Base-by-base conservation (phyloP, 2,113 vertebrate genomes). In the Hemibates koningsi region DNA sequence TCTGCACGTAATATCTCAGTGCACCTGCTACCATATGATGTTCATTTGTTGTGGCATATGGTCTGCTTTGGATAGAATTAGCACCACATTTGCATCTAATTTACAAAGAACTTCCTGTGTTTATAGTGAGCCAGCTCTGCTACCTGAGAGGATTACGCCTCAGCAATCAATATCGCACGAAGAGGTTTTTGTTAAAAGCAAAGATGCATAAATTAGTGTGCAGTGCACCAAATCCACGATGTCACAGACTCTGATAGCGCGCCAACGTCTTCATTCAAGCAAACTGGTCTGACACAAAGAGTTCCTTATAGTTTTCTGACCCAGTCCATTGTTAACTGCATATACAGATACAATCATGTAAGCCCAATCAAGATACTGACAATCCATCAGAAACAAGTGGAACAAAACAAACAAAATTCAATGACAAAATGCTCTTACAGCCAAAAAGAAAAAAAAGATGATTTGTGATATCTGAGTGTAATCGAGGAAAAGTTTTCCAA, bases 41-140 rank as follows among this genome's bases (percentile, higher is more conserved):
- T 2, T 84, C 36, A 84, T 84, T 84, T 84, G 71, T 83, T 29
- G 9, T 27, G 81, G 71, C 86, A 88, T 83, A 83, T 88, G 86
- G 71, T 80, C 11, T 24, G 81, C 38, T 88, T 80, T 56, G 48
- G 45, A 56, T 83, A 14, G 71, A 83, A 80, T 88, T 45, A 68
- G 45, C 48, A 54, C 71, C 52, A 56, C 59, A 87, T 83, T 83
- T 87, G 68, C 68, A 79, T 88, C 54, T 80, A 54, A 80, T 88
- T 80, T 68, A 56, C 59, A 57, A 68, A 57, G 16, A 21, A 50
- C 38, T 54, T 38, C 36, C 27, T 12, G 11, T 4, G 52, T 17
- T 48, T 73, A 1, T 53, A 73, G 38, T n/a, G 9, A 36, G 16
- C 81, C 45, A 45, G 63, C n/a, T 82, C 52, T 50, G 19, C 38